Evolutionary conservation across 2,888 invertebrate genomes (phyloP).

Genomic region (Temnothorax rugatulus): DNA sequence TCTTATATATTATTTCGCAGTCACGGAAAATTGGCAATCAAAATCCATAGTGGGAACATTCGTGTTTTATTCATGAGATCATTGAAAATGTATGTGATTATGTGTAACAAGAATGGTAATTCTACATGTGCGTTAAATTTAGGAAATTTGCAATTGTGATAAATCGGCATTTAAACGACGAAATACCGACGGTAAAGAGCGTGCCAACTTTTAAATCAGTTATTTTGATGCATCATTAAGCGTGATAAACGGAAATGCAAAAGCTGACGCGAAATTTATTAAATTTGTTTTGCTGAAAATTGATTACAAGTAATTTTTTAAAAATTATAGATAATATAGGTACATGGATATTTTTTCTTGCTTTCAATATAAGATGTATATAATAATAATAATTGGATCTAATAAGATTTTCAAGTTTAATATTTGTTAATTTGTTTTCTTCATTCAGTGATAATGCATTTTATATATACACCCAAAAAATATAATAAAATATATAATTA

Average conservation of each 20-base stretch:
- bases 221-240: conserved; percentile 19
- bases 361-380: background rate
- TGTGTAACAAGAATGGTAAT: conserved; percentile 36
- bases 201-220: conserved; percentile 22
- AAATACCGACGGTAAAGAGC: conserved; percentile 7
- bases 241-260: conserved; percentile 34
- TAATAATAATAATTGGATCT: background rate
- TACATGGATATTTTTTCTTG: background rate
- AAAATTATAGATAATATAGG: background rate
- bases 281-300: background rate
- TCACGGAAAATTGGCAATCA: conserved; percentile 38
- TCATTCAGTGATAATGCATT: background rate
- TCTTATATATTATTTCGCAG: conserved; percentile 22
- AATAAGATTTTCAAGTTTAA: background rate
- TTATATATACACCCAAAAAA: background rate
- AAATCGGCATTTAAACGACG: conserved; percentile 41
- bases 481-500: conserved; percentile 25
- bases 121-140: conserved; percentile 31
- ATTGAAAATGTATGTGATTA: conserved; percentile 20
- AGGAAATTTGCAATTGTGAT: conserved; percentile 46
- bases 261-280: background rate
- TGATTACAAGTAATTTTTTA: background rate
- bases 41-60: conserved; percentile 4
- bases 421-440: background rate
- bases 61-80: conserved; percentile 34